A percentile compares a stretch with the other conserved stretches of the same genome.
These are phyloP conservation scores for Sycobia sp. DNA, from an alignment of 1,140 invertebrate genomes.

Conservation along the genomic window DNA sequence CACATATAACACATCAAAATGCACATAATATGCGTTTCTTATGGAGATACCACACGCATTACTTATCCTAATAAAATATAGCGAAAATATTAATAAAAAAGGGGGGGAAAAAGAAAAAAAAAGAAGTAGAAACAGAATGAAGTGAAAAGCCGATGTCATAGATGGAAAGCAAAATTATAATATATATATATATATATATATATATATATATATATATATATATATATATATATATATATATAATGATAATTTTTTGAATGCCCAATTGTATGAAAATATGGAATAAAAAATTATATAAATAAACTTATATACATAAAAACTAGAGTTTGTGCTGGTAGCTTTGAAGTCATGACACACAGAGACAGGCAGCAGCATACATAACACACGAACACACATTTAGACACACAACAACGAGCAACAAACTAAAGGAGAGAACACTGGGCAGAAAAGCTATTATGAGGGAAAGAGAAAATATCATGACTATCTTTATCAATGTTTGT, in stretches of 20 bases:
- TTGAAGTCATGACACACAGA: conserved; percentile 53
- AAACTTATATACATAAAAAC: conserved; percentile 28
- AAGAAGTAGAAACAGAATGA: neutral
- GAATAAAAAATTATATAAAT: conserved; percentile 25
- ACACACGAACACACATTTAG: no score
- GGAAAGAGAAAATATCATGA: conserved; percentile 54
- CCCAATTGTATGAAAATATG: conserved; percentile 42
- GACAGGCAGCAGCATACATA: conserved; percentile 45
- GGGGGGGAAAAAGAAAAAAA: neutral
- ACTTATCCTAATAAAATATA: neutral
- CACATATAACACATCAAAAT: neutral
- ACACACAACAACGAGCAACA: neutral
- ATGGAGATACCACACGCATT: neutral
- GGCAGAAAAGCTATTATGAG: conserved; percentile 4
- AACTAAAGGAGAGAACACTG: neutral
- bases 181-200: no score
- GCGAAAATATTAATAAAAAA: neutral
- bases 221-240: no score
- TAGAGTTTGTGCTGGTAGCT: conserved; percentile 61
- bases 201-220: no score
- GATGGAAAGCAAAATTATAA: no score
- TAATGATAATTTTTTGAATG: conserved; percentile 22
- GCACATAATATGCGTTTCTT: neutral
- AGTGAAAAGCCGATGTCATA: no score
- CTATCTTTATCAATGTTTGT: conserved; percentile 62